Evolutionary conservation across 1,140 invertebrate species (phyloP).

Genomic region (Pseudomyrmex concolor): DNA sequence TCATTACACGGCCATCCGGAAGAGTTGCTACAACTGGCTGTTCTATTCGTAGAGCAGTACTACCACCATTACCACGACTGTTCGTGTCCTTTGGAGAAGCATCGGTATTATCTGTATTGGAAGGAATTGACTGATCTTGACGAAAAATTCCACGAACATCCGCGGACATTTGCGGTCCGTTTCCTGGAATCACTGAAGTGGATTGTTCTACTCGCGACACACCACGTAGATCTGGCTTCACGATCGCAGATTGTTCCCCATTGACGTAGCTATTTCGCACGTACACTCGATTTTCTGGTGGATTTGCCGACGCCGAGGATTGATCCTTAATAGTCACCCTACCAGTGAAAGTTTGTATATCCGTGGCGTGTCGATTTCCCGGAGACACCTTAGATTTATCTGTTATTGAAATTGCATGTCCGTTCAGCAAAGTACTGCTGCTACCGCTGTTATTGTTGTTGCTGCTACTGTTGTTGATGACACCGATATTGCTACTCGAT

Average conservation of each 20-base stretch:
- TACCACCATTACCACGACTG: neutral
- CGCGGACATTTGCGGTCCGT: neutral
- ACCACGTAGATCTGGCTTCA: slow-evolving; percentile 52
- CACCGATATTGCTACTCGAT: slow-evolving; percentile 8
- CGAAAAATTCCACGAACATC: slow-evolving; percentile 59
- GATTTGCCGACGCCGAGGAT: neutral
- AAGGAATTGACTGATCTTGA: slow-evolving; percentile 53
- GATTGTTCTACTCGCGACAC: slow-evolving; percentile 42
- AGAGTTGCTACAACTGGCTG: slow-evolving; percentile 39
- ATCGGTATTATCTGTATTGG: slow-evolving; percentile 24
- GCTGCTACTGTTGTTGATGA: slow-evolving; percentile 18
- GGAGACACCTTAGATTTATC: slow-evolving; percentile 59
- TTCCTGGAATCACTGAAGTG: neutral
- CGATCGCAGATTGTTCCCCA: slow-evolving; percentile 3
- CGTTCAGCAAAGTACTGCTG: slow-evolving; percentile 60
- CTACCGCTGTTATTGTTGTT: slow-evolving; percentile 9
- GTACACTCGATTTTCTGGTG: neutral
- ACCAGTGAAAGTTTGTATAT: slow-evolving; percentile 18
- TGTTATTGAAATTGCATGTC: slow-evolving; percentile 59
- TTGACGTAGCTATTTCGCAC: slow-evolving; percentile 18
- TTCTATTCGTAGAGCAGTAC: slow-evolving; percentile 34
- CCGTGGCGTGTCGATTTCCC: slow-evolving; percentile 33
- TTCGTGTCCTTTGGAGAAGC: slow-evolving; percentile 9
- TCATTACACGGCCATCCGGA: slow-evolving; percentile 49
- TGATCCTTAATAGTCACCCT: slow-evolving; percentile 14